Conservation (phyloP, 2,113 vertebrate genomes). For the Dromaius novaehollandiae region DNA sequence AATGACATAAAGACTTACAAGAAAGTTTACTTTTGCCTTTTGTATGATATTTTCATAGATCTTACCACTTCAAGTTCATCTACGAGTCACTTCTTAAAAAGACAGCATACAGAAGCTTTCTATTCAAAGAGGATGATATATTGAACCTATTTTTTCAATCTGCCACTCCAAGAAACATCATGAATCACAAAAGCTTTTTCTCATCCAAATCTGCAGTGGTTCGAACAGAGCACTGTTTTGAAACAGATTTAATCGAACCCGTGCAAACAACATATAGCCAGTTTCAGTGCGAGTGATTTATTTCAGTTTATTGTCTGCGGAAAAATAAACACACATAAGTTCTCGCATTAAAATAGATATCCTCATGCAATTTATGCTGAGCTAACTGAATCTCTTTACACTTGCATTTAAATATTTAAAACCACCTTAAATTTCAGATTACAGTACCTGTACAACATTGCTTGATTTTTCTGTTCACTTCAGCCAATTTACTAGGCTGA, state of each 20-base stretch:
- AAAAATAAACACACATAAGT: background rate
- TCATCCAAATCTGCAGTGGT: background rate
- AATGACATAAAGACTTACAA: background rate
- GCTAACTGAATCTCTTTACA: background rate
- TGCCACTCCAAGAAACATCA: background rate
- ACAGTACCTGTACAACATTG: background rate
- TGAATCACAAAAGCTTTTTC: background rate
- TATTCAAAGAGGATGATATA: background rate
- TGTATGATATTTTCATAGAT: background rate
- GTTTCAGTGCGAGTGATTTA: background rate
- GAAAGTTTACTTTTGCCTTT: background rate
- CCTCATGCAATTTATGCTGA: background rate
- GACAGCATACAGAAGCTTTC: background rate
- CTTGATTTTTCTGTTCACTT: background rate
- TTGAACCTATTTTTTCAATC: background rate
- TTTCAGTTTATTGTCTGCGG: background rate
- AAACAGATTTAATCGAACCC: background rate
- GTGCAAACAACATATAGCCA: background rate
- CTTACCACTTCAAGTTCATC: background rate
- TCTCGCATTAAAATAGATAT: background rate
- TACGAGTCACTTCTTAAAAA: background rate
- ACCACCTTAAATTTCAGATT: background rate
- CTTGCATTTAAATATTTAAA: background rate
- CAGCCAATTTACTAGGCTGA: fast-evolving
- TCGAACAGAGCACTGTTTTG: background rate